Base-by-base conservation (phyloP, 2,113 vertebrate species). In the Phalacrocorax pelagicus region DNA sequence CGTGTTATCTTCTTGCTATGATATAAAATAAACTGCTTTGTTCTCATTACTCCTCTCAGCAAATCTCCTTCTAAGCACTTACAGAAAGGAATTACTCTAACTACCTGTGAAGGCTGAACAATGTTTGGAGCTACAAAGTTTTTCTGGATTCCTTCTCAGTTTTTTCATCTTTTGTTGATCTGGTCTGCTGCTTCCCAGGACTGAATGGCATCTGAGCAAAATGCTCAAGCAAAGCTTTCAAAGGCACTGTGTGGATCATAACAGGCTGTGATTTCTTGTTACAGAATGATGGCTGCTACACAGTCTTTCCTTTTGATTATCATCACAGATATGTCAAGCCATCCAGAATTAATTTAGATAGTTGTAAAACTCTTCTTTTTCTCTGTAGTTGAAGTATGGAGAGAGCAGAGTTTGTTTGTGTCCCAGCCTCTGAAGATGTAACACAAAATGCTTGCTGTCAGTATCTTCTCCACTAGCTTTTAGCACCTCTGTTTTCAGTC, bases 291-390 rank as follows among this genome's bases (percentile, higher is more conserved):
- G 40, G 40, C 57, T 92, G 63, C 75, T 83, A 44, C 9, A 4
- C 69, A 80, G 55, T 57, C 24, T 91, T 78, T 96, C 51, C 23
- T 79, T 97, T 96, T 82, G 10, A 72, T 81, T 96, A 87, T 82
- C 54, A 66, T 73, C 69, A 86, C 24, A 93, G 84, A 55, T 83
- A 71, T 63, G 32, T 89, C 80, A 81, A 93, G 36, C 59, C 54
- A 84, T 66, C 44, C 70, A 81, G 72, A 92, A 63, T 34, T 83
- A 83, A 91, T 93, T 75, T 71, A 90, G 65, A 79, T 72, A 74
- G 55, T 3, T 81, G 71, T 47, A 81, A 85, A 94, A 46, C 27
- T 85, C 75, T 87, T 69, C 54, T 49, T 73, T 88, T 88, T 47
- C 32, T 80, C 34, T 69, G 10, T 62, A 92, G 61, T 46, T 5